Percentiles rank a stretch among this genome's conserved stretches.
phyloP scores from a whole-genome alignment of 2,797 vertebrate species.

The Crenichthys baileyi region DNA sequence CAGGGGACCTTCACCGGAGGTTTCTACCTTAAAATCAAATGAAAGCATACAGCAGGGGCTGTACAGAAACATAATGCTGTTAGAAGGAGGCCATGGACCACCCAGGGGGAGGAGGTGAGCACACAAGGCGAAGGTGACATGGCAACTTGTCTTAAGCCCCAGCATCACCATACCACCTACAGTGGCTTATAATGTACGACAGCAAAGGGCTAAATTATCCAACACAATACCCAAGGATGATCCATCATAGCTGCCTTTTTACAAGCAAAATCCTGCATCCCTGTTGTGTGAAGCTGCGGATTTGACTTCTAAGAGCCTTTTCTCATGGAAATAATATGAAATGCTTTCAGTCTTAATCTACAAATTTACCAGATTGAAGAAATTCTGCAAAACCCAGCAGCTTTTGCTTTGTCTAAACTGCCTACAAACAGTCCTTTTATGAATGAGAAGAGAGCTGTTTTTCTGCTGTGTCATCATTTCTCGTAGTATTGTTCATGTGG shows the following conservation, averaged over 20 bases:
- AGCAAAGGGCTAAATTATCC: slow-evolving; percentile 59
- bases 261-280: slow-evolving; percentile 35
- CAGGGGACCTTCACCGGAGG: slow-evolving; percentile 9
- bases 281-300: slow-evolving; percentile 50
- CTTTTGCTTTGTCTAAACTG: slow-evolving; percentile 24
- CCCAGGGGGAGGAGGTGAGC: slow-evolving; percentile 59
- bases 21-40: slow-evolving; percentile 15
- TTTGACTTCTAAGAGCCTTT: slow-evolving; percentile 55
- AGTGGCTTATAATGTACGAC: slow-evolving; percentile 71
- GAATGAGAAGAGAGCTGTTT: slow-evolving; percentile 42
- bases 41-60: slow-evolving; percentile 24
- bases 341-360: slow-evolving; percentile 46
- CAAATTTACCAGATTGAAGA: slow-evolving; percentile 39
- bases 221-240: slow-evolving; percentile 62
- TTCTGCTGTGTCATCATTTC: slow-evolving; percentile 59
- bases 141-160: slow-evolving; percentile 68
- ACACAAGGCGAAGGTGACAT: slow-evolving; percentile 71
- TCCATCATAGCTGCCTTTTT: slow-evolving; percentile 59
- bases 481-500: slow-evolving; percentile 38
- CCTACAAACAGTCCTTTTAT: slow-evolving; percentile 30
- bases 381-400: slow-evolving; percentile 28
- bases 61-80: slow-evolving; percentile 56
- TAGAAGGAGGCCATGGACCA: slow-evolving; percentile 75
- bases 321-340: slow-evolving; percentile 44
- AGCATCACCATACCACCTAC: slow-evolving; percentile 71